phyloP scores from a whole-genome alignment of 1,140 invertebrate genomes.

The Drosophila bocki region DNA sequence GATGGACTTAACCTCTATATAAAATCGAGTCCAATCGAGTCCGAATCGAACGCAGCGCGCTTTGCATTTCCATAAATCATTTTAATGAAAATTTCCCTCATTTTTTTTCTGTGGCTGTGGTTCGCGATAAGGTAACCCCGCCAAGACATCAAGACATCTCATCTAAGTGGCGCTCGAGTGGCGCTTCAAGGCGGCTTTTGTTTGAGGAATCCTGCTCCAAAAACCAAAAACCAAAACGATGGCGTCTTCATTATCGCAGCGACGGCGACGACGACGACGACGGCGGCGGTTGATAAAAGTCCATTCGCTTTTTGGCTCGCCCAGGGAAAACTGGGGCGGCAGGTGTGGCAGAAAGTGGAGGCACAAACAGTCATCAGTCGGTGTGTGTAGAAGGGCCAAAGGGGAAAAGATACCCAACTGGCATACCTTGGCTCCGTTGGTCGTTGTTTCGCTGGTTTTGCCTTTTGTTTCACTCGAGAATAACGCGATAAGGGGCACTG shows the following conservation, averaged over 20 bases:
- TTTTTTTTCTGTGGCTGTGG: constrained; percentile 25
- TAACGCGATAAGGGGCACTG: constrained; percentile 19
- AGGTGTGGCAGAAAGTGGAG: constrained; percentile 62
- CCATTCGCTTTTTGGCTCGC: constrained; percentile 52
- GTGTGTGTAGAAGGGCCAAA: neutral
- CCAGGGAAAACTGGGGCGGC: constrained; percentile 61
- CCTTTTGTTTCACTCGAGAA: constrained; percentile 45
- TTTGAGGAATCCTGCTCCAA: constrained; percentile 54
- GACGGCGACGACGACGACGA: constrained; percentile 33
- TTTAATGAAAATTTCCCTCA: constrained; percentile 73
- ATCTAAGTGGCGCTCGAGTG: constrained; percentile 80
- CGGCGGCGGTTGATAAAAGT: constrained; percentile 70
- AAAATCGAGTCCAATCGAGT: constrained; percentile 12
- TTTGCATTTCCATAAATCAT: constrained; percentile 83
- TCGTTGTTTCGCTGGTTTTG: constrained; percentile 39
- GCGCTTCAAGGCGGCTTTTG: constrained; percentile 67
- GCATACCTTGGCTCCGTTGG: constrained; percentile 32
- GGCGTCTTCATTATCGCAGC: constrained; percentile 77
- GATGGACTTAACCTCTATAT: neutral
- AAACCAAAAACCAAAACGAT: constrained; percentile 51
- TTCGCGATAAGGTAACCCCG: constrained; percentile 34
- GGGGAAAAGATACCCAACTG: constrained; percentile 10
- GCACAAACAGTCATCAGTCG: constrained; percentile 11
- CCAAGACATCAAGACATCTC: constrained; percentile 78
- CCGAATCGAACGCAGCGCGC: constrained; percentile 54